Conservation (phyloP, 2,888 invertebrate genomes). For the Polyploca ridens region DNA sequence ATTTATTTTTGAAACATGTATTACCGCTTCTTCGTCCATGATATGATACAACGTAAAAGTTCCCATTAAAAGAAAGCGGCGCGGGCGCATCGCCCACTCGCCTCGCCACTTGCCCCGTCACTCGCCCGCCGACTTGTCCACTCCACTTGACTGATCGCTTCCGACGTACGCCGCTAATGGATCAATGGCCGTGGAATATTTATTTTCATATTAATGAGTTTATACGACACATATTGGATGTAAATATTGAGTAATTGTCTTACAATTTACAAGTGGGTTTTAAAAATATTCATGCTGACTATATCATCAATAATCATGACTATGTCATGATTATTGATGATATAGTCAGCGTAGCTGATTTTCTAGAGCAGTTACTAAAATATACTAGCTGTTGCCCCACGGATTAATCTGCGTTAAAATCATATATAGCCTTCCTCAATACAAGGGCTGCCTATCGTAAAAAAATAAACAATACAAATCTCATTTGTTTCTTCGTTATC, state of each 20-base stretch:
- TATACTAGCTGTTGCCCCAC: too few relatives aligned
- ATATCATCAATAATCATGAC: too few relatives aligned
- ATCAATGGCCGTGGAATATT: conserved; percentile 7
- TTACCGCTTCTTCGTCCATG: neutral
- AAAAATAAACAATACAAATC: too few relatives aligned
- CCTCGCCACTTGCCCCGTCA: conserved; percentile 25
- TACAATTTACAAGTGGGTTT: too few relatives aligned
- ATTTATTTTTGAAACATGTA: neutral
- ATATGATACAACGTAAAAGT: conserved; percentile 5
- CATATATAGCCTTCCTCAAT: too few relatives aligned
- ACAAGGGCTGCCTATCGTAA: too few relatives aligned
- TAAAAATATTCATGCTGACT: too few relatives aligned
- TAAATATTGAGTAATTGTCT: neutral
- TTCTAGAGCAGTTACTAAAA: too few relatives aligned
- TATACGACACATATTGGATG: neutral
- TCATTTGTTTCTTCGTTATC: too few relatives aligned
- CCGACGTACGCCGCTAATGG: conserved; percentile 23
- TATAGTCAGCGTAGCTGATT: too few relatives aligned
- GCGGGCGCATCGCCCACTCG: conserved; percentile 24
- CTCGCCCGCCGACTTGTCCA: conserved; percentile 21
- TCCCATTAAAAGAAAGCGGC: conserved; percentile 6
- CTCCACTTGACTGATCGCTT: conserved; percentile 37
- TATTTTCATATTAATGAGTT: neutral
- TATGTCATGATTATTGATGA: too few relatives aligned
- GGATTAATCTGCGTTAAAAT: too few relatives aligned